Base-by-base conservation (phyloP, 2,113 vertebrate genomes). In the Tachycineta bicolor region DNA sequence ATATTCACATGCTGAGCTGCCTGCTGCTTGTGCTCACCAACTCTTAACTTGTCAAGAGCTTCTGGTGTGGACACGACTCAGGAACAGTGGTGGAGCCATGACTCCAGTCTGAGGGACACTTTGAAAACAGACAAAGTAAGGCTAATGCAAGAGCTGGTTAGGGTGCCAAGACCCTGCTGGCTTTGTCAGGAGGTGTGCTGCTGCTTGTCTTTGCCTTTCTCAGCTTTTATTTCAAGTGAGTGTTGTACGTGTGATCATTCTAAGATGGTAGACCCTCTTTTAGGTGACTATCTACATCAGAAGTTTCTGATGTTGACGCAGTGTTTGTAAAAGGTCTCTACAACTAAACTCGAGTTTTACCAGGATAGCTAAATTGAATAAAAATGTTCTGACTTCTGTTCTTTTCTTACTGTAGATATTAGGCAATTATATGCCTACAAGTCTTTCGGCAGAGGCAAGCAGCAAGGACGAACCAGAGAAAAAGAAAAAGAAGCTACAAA, bases 401-500 rank as follows among this genome's bases (percentile, higher is more conserved):
- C 15, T 47, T 67, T 75, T 80, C 64, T 77, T 96, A 22, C 95
- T 95, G 63, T 75, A 99, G 99, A 98, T 99, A 73, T 90, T 96
- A 44, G 98, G 98, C 91, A 97, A 97, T 55, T 98, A 98, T 63
- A 93, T 91, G 41, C 59, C 96, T 58, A 39, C 43, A 43, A 77
- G 59, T 56, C n/a, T 46, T 4, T n/a, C 91, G 50, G 31, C 93
- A 46, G 81, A 94, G 25, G 24, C 12, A 25, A 97, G 55, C 79
- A 65, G 41, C 47, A 98, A 98, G 28, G 75, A 75, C 0, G 98
- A 98, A 97, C 99, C 99, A 25, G 96, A 96, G 55, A 95, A 96
- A 58, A 99, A 99, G 98, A 99, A 98, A 94, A 97, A 95, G 74
- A 99, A 98, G 91, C 76, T 98, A 89, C 94, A 98, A 91, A 94